phyloP scores from a whole-genome alignment of 1,140 invertebrate genomes.

The Drosophila saltans region DNA sequence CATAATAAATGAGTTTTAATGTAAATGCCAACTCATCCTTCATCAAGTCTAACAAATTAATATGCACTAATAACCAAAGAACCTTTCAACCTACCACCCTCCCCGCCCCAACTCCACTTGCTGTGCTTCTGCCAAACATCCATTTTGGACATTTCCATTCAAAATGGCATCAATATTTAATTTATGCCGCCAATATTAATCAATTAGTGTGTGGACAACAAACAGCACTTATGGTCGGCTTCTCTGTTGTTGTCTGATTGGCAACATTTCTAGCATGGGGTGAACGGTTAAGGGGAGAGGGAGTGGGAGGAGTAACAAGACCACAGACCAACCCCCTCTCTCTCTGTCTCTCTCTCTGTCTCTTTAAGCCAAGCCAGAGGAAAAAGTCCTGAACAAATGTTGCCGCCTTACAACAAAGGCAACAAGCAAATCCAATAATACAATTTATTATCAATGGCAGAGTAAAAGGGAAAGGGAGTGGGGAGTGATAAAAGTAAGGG shows the following conservation, averaged over 20 bases:
- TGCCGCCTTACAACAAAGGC: constrained; percentile 56
- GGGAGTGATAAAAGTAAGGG: not conserved
- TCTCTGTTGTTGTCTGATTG: constrained; percentile 50
- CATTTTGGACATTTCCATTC: constrained; percentile 15
- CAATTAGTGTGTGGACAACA: constrained; percentile 75
- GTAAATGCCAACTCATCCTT: constrained; percentile 13
- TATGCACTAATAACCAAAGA: constrained; percentile 21
- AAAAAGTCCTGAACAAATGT: constrained; percentile 52
- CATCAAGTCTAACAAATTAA: constrained; percentile 28
- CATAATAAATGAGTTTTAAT: not conserved
- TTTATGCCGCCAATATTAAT: constrained; percentile 71
- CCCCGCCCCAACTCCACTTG: not conserved
- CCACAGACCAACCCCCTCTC: constrained; percentile 29
- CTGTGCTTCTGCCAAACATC: not conserved
- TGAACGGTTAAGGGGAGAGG: not conserved
- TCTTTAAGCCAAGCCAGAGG: constrained; percentile 10
- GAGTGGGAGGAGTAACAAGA: not conserved
- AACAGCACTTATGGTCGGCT: constrained; percentile 66
- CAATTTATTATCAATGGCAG: constrained; percentile 77
- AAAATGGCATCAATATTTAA: constrained; percentile 54
- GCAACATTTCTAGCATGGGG: constrained; percentile 30
- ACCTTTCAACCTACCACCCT: not conserved
- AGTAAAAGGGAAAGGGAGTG: constrained; percentile 16
- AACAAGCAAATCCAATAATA: constrained; percentile 79
- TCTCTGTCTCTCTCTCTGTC: not conserved